Base-by-base conservation (phyloP, 2,113 vertebrate genomes). In the Myotis lucifugus region DNA sequence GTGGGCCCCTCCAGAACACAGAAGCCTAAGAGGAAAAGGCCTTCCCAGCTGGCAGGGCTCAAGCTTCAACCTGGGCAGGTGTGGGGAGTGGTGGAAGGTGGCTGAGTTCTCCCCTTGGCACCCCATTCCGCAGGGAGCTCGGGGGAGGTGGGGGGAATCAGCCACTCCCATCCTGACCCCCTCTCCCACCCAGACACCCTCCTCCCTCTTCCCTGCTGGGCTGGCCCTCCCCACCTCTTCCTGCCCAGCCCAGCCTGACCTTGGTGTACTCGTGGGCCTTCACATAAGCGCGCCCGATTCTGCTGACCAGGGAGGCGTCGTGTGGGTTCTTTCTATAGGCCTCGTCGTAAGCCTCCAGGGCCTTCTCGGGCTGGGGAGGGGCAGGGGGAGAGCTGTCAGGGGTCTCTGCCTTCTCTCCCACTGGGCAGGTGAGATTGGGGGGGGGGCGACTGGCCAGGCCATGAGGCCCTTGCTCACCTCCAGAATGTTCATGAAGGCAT, bases 401-500 rank as follows among this genome's bases (percentile, higher is more conserved):
- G 29, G 8, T 89, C 32, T 42, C 74, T 79, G 67, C 78, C 91
- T 74, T 21, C 34, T n/a, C 37, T 34, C 34, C 88, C 34, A 13
- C 59, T 11, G 56, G 79, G 93, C 81, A 59, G 42, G 50, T 27
- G 25, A 85, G 56, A 14, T 0, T 23, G 50, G n/a, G 6, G 10
- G 50, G n/a, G 8, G 8, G 46, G 21, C 2, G 8, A 2, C 11
- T 42, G 70, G 70, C 25, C 46, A 86, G 84, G 76, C 54, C 77
- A 42, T 0, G 1, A 67, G 59, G 23, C 11, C 46, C 50, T 56
- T 14, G 69, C 97, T 97, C 59, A 99, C 98, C 98, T 99, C 98
- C 93, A 98, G 98, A 87, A 99, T 98, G 61, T 97, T 98, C 98
- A 99, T 98, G 70, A 98, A 98, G 27, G 98, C 98, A 66, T 99